Evolutionary conservation across 2,113 vertebrate species (phyloP), one percentile per base, ranked within the genome.

Genomic region (Tenrec ecaudatus): DNA sequence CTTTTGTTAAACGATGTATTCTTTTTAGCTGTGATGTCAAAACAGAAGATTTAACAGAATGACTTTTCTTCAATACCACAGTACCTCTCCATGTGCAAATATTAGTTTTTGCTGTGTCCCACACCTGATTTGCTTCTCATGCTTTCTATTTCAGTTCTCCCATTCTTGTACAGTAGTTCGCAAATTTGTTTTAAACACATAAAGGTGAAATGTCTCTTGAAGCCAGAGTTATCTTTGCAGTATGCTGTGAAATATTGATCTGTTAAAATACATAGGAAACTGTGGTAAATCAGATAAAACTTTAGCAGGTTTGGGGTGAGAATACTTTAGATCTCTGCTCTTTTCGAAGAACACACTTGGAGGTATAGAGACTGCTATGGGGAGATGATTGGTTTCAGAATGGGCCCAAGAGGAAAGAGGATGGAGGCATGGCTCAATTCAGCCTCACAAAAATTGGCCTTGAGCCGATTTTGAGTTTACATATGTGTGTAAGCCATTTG

Each of bases 71-170:
- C n/a, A 31, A 82, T 38, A 69, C 43, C 29, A 17, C 60, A 76
- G 66, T n/a, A 62, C 16, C 31, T 84, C 89, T 71, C 58, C 57
- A 7, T 90, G 66, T 93, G 77, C 66, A 82, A 25, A 29, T 82
- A 16, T 66, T 86, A 47, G 22, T 40, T 86, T 89, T 89, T 91
- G 85, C 20, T 85, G 14, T 83, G 20, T 69, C 92, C 89, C 47
- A 82, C 81, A 89, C 58, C 85, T 71, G 36, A 5, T 89, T 82
- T 80, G 27, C 92, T 95, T 95, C 83, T 89, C 27, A 19, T 57
- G 19, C 6, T 29, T 22, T 73, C 16, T 43, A 6, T 80, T 93
- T 83, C 78, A 79, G 53, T 95, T 93, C 36, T 82, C 60, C 38
- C 5, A 15, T 75, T 92, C 23, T 87, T 25, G 31, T 36, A 40